Base-by-base conservation (phyloP, 2,113 vertebrate species). In the Calcarius ornatus region DNA sequence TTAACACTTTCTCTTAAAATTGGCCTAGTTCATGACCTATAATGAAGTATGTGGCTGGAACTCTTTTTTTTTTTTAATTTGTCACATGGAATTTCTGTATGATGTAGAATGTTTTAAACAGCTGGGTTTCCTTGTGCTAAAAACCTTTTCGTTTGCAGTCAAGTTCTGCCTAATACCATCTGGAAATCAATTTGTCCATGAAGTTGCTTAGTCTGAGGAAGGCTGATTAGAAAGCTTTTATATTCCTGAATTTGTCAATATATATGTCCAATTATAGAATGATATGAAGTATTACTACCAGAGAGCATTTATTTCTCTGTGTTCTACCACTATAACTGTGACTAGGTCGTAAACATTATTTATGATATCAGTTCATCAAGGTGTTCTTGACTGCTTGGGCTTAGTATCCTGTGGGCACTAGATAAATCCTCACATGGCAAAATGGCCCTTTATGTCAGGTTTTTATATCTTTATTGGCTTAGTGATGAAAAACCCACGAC, bases 181-280 rank as follows among this genome's bases (percentile, higher is more conserved):
- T 94, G 76, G 76, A 91, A 97, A 89, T 51, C 72, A 64, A 57
- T 79, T 86, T 83, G 38, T 75, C 81, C 63, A 71, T 91, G 72
- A 51, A 94, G 51, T 78, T 88, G 13, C n/a, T 94, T 9, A 33
- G 43, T 79, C 69, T 83, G 92, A 93, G 40, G 30, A 87, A 53
- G 17, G 31, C 4, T 60, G 80, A 82, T 84, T 71, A 69, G 72
- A 76, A 95, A 68, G 24, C n/a, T 97, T 91, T 94, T 68, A 81
- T 69, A 75, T 72, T 50, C 27, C 76, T 80, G 42, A 65, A 48
- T 76, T 77, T 93, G 33, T 82, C 51, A 83, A 78, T 79, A 24
- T 88, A 43, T 51, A 15, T 40, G 56, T 69, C 73, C 80, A 77
- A 9, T 83, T 88, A 31, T 4, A 56, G 68, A 75, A 80, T 69